phyloP scores from a whole-genome alignment of 2,797 vertebrate genomes.

The Chaetodon trifasciatus region DNA sequence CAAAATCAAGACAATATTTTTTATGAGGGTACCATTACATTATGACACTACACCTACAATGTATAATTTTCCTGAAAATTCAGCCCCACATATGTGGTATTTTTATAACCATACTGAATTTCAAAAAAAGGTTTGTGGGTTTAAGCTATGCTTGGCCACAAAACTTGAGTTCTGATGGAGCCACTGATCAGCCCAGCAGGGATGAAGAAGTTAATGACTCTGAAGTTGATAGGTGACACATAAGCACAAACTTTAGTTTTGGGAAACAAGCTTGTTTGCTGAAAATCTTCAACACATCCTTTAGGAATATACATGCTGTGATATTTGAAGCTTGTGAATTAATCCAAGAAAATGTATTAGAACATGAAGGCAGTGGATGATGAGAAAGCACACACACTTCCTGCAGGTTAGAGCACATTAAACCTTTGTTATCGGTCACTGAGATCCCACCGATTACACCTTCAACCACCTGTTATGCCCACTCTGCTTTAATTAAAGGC shows the following conservation, averaged over 20 bases:
- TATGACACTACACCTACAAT: no score
- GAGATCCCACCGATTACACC: constrained; percentile 56
- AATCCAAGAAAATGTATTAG: constrained; percentile 10
- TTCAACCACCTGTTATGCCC: constrained; percentile 58
- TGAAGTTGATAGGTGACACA: background rate
- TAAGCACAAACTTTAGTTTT: constrained; percentile 2
- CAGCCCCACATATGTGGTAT: background rate
- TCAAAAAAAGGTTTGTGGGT: background rate
- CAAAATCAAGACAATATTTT: no score
- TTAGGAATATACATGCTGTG: background rate
- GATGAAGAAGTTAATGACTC: background rate
- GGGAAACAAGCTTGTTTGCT: background rate
- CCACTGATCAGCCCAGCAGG: background rate
- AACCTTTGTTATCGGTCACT: constrained; percentile 48
- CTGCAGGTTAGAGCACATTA: constrained; percentile 33
- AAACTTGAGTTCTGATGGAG: background rate
- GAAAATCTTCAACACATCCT: background rate
- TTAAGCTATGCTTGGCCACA: background rate
- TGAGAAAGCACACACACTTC: constrained; percentile 38
- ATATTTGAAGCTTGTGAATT: constrained; percentile 11
- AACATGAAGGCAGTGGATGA: constrained; percentile 33
- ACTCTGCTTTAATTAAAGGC: constrained; percentile 45
- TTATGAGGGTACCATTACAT: no score
- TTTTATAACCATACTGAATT: background rate
- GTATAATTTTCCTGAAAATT: background rate